These are phyloP conservation scores for Trichosurus vulpecula DNA, from an alignment of 2,797 vertebrate genomes.

Conservation along the genomic window DNA sequence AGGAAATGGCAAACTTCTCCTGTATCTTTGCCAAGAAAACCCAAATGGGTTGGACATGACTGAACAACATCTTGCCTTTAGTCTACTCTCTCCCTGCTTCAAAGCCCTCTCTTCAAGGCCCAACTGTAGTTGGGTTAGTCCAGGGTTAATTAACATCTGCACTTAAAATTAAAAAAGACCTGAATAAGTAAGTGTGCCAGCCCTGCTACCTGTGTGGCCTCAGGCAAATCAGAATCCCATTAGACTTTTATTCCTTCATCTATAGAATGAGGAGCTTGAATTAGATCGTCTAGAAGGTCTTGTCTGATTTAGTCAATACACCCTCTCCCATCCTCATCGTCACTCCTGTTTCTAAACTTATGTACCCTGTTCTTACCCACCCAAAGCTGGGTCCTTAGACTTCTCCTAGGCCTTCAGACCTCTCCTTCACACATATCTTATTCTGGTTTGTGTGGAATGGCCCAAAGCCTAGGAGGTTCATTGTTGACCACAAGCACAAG, in stretches of 20 bases:
- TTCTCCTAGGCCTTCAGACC: background rate
- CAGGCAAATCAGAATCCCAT: background rate
- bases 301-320: background rate
- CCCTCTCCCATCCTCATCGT: background rate
- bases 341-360: background rate
- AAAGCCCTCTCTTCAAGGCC: background rate
- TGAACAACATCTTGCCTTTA: background rate
- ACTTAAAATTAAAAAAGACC: background rate
- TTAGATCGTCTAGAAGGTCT: background rate
- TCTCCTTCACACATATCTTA: background rate
- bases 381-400: background rate
- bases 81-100: background rate
- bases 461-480: background rate
- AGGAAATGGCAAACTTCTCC: background rate
- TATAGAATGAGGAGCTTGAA: background rate
- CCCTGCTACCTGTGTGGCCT: background rate
- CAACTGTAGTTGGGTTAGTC: background rate
- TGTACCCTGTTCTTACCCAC: background rate
- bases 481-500: background rate
- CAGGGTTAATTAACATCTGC: background rate
- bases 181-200: background rate
- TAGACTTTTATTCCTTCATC: background rate
- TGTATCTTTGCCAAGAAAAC: background rate
- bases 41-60: background rate
- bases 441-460: background rate